A percentile compares a stretch with the other conserved stretches of the same genome.
Evolutionary conservation across 2,888 invertebrate genomes (phyloP).

Genomic region (Scaptomyza polygonia): DNA sequence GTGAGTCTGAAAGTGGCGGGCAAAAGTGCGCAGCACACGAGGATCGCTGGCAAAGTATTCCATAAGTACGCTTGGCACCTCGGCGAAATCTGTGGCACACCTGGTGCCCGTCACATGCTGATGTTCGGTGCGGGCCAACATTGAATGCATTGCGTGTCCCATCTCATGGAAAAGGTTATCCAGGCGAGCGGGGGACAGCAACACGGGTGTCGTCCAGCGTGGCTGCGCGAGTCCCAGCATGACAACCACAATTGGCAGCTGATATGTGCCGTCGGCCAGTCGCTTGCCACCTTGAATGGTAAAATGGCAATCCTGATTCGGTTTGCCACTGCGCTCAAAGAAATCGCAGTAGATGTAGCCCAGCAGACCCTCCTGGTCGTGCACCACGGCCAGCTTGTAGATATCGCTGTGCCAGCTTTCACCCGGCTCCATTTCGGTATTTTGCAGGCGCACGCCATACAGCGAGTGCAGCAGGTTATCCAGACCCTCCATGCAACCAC

Average conservation of each 20-base stretch:
- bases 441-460: conserved; percentile 91
- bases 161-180: conserved; percentile 99
- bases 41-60: conserved; percentile 98
- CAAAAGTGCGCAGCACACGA: conserved; percentile 92
- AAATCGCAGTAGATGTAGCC: conserved; percentile 99
- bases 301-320: conserved; percentile 99
- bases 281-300: conserved; percentile 97
- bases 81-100: conserved; percentile 98
- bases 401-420: conserved; percentile 96
- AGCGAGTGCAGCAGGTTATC: conserved; percentile 93
- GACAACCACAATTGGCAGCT: conserved; percentile 96
- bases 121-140: conserved; percentile 97
- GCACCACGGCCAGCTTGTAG: conserved; percentile 95
- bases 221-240: conserved; percentile 94
- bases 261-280: conserved; percentile 91
- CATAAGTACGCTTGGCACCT: conserved; percentile 99
- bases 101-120: conserved; percentile 99
- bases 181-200: conserved; percentile 92
- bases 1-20: conserved; percentile 95
- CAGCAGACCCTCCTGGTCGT: conserved; percentile 91
- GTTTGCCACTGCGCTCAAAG: conserved; percentile 95
- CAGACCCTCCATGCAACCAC: conserved; percentile 98
- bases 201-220: conserved; percentile 90
- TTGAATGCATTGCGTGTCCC: conserved; percentile 99
- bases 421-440: conserved; percentile 89